phyloP scores from a whole-genome alignment of 2,113 vertebrate species.

The Colius striatus region DNA sequence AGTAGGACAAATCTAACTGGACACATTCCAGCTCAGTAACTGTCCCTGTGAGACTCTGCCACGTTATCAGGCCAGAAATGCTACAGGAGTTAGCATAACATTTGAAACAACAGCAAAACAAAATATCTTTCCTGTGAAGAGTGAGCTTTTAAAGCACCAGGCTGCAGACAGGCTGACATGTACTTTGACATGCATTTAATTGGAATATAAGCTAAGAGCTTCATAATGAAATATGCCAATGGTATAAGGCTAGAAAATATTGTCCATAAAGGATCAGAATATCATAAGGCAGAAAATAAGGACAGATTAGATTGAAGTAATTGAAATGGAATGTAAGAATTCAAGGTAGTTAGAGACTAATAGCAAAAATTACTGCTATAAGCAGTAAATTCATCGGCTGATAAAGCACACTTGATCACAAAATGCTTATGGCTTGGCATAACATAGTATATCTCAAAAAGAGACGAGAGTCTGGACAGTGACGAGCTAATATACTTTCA shows the following conservation, averaged over 20 bases:
- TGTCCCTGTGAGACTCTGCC: neutral
- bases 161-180: neutral
- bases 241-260: neutral
- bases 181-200: neutral
- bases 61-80: constrained; percentile 3
- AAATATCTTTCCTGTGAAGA: constrained; percentile 3
- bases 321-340: constrained; percentile 7
- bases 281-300: neutral
- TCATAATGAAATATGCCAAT: constrained; percentile 28
- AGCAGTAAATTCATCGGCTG: neutral
- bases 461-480: neutral
- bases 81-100: neutral
- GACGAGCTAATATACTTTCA: neutral
- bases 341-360: neutral
- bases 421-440: neutral
- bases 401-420: neutral
- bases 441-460: neutral
- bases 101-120: neutral
- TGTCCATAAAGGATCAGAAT: neutral
- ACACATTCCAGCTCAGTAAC: neutral
- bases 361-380: neutral
- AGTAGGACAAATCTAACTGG: neutral
- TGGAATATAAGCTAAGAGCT: constrained; percentile 24
- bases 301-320: neutral
- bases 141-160: constrained; percentile 1